Evolutionary conservation across 2,888 invertebrate species (phyloP), one percentile per base, ranked within the genome.

Genomic region (Deroplatys truncata): DNA sequence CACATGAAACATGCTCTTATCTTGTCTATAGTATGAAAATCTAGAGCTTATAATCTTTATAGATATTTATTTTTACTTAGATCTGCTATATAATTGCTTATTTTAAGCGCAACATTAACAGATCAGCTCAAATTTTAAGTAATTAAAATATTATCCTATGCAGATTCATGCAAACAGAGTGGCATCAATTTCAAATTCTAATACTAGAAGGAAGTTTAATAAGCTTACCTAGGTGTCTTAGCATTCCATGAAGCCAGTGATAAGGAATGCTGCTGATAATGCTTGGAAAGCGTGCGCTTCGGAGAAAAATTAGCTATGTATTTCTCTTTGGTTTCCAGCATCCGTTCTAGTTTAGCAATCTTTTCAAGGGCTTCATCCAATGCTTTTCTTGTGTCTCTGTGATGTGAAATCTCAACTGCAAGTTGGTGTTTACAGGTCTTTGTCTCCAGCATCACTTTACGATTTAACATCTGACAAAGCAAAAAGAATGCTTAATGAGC

Each of bases 371-470:
- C 95, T 84, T 95, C 94, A 89, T 96, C 95, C 85, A 97, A 93
- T 91, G 96, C 96, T 84, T 95, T 95, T 91, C 97, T 95, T 2
- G 96, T 95, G 91, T 96, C 96, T 91, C 96, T 97, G 90, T 96
- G 96, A 91, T 96, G 97, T 88, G 94, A 94, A 88, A 96, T 95
- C 93, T 97, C 97, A 0, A 93, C 92, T 91, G 96, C 95, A 28
- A 97, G 93, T 92, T 97, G 96, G 91, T 97, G 96, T 90, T 95
- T 96, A 91, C 95, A 95, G 92, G 96, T 97, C 94, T 97, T 98
- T 4, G 95, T 94, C 92, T 97, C 97, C 82, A 98, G 93, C 90
- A 95, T 94, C 25, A 97, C 93, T 92, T 96, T 96, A 84, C 97
- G 95, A 90, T 97, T 96, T 91, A 97, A 94, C 91, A 95, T 94